A percentile compares a stretch with the other conserved stretches of the same genome.
Evolutionary conservation across 2,888 invertebrate species (phyloP).

Genomic region (Erebia palarica): DNA sequence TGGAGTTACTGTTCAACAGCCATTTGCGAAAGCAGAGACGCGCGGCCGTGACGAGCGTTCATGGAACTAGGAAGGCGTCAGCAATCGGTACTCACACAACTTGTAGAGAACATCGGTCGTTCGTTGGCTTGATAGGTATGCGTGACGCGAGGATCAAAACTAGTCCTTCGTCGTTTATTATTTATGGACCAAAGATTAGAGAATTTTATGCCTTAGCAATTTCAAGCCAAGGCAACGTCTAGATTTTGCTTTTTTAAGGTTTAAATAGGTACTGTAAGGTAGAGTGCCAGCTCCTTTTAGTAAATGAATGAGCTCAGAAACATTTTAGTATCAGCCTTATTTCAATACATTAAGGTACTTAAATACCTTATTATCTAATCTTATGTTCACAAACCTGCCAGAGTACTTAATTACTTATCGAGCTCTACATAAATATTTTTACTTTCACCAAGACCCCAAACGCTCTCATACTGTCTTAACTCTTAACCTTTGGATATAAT

Average conservation of each 20-base stretch:
- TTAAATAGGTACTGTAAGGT: background rate
- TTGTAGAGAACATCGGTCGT: conserved; percentile 32
- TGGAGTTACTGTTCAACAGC: conserved; percentile 41
- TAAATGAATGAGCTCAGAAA: too few relatives aligned
- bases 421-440: too few relatives aligned
- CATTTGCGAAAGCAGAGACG: conserved; percentile 56
- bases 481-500: too few relatives aligned
- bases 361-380: too few relatives aligned
- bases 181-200: conserved; percentile 29
- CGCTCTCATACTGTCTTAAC: too few relatives aligned
- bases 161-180: conserved; percentile 34
- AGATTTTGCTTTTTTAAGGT: conserved; percentile 8
- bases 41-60: conserved; percentile 52
- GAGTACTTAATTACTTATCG: too few relatives aligned
- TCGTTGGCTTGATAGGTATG: conserved; percentile 37
- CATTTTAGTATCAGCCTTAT: too few relatives aligned
- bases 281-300: too few relatives aligned
- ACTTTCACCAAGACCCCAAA: too few relatives aligned
- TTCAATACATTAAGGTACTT: too few relatives aligned
- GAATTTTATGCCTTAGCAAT: conserved; percentile 27
- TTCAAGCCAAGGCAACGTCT: conserved; percentile 21
- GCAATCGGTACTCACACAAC: conserved; percentile 14
- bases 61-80: conserved; percentile 64
- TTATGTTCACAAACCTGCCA: too few relatives aligned
- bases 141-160: conserved; percentile 57